Evolutionary conservation across 2,888 invertebrate species (phyloP).

Genomic region (Synergus gifuensis): DNA sequence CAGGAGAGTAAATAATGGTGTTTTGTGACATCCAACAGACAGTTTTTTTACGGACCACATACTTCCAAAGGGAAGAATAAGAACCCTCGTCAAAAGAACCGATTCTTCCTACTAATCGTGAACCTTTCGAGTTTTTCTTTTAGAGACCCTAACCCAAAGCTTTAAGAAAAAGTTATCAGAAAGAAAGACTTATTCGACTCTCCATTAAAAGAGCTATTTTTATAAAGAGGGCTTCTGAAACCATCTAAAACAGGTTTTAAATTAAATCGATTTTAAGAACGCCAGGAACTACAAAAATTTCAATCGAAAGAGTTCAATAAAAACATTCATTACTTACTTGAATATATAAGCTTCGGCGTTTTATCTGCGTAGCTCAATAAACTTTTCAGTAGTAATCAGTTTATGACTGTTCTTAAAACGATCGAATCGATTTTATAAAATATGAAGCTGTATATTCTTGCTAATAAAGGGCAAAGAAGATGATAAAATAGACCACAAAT

Average conservation of each 20-base stretch:
- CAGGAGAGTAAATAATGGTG: conserved; percentile 32
- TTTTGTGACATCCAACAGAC: conserved; percentile 30
- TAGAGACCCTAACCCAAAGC: neutral
- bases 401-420: neutral
- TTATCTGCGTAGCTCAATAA: neutral
- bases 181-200: neutral
- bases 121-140: conserved; percentile 6
- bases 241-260: neutral
- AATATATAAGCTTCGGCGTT: neutral
- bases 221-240: neutral
- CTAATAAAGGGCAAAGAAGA: neutral
- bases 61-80: neutral
- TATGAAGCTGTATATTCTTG: neutral
- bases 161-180: neutral
- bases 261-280: neutral
- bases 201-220: neutral
- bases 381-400: neutral
- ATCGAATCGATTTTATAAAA: neutral
- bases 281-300: neutral
- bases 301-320: neutral
- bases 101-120: neutral
- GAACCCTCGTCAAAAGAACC: conserved; percentile 24
- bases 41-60: neutral
- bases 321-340: neutral
- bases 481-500: conserved; percentile 22